Base-by-base conservation (phyloP, 2,888 invertebrate genomes). In the Andrena trimmerana region DNA sequence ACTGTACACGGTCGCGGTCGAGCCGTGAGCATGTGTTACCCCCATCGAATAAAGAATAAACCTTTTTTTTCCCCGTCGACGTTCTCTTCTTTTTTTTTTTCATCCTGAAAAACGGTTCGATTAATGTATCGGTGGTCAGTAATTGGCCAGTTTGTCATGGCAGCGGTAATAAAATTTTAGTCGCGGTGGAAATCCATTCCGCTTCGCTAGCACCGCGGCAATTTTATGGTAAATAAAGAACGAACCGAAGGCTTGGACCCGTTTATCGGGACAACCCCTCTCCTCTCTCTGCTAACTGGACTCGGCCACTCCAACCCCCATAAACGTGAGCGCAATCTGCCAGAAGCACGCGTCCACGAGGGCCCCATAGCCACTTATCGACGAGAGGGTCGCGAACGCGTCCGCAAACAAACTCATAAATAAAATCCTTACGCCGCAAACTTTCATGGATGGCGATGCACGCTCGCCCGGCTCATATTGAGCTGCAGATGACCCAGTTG, bases 361-460 rank as follows among this genome's bases (percentile, higher is more conserved):
- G 59, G 71, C 72, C 70, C 85, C 84, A 69, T 81, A 73, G 86
- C 88, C 89, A 89, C 87, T 90, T 91, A 90, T 90, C 91, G 85
- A 80, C 75, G 76, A 67, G 77, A 83, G 85, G 85, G 86, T 85
- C 74, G 81, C 78, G 62, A 33, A 85, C 78, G 85, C 82, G 76
- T 84, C 73, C 81, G 88, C 89, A 90, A 90, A 91, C 90, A 90
- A 90, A 90, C 89, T 86, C 88, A 88, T 91, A 90, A 91, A 91
- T 91, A 90, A 88, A 88, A 83, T 85, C 77, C 86, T 81, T 78
- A 62, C 66, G 73, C 42, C 63, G 63, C 76, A 24, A 68, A 78
- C 65, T 71, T 83, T 60, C 72, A 60, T 36, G 66, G 69, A 77
- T 54, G 65, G 59, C 82, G 73, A 80, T 69, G 76, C 71, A 70